Base-by-base conservation (phyloP, 2,113 vertebrate species). In the Catharus minimus region DNA sequence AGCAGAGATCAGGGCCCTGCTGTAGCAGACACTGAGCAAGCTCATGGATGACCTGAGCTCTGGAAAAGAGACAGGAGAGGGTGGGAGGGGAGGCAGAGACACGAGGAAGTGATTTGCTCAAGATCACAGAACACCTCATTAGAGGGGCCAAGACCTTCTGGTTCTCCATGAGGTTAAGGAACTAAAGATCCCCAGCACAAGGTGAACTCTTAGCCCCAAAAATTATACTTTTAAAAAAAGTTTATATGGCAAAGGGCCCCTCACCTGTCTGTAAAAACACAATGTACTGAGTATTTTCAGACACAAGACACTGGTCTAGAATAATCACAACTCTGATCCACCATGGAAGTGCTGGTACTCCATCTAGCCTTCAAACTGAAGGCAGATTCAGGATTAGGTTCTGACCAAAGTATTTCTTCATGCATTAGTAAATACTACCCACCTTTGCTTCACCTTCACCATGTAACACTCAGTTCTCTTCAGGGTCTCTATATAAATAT, bases 111-210 rank as follows among this genome's bases (percentile, higher is more conserved):
- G 13, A 33, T 50, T 88, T 93, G 90, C 69, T 90, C 38, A 82
- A 20, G 50, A 95, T 90, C 88, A 86, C 66, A 75, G 56, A 86
- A 88, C 92, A 92, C 90, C 2, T 95, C 61, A 0, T 95, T 73
- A 92, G 46, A 62, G 26, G 44, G 79, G 72, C 23, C 50, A 62
- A 74, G 64, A 66, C 46, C 52, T 86, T 67, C 79, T 78, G 38
- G n/a, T 22, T 88, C 80, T 71, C 50, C 28, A 15, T 3, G 7
- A 84, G 62, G 67, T 75, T 27, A 72, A 82, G 23, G 62, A 79
- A 36, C 46, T 65, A 30, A 72, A 90, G 66, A 81, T 79, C 53
- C 22, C 33, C 50, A 64, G 8, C 39, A 72, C 3, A 11, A 58
- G 6, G 30, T 72, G 26, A 92, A 75, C 38, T 72, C 52, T 28